Percentiles rank a stretch among this genome's conserved stretches.
phyloP scores from a whole-genome alignment of 2,113 vertebrate genomes.

The Apus apus region DNA sequence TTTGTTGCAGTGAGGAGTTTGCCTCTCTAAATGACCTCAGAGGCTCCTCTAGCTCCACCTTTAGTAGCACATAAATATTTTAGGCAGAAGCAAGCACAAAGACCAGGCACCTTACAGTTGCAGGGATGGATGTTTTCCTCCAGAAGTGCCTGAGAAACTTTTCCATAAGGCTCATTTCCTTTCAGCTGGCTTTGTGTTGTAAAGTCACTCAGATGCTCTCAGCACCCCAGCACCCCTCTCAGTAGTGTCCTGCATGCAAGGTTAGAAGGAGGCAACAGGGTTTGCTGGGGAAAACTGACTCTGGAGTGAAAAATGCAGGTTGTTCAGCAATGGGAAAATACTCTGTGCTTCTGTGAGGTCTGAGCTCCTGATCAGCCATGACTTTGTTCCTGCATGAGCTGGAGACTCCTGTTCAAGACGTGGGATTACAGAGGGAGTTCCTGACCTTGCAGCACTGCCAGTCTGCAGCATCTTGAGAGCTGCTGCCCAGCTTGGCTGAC shows the following conservation, averaged over 20 bases:
- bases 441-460: neutral
- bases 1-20: neutral
- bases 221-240: rapidly evolving
- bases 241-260: rapidly evolving
- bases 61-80: neutral
- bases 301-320: neutral
- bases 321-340: neutral
- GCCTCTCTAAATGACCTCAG: neutral
- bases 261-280: neutral
- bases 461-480: neutral
- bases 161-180: neutral
- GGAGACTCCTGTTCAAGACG: neutral
- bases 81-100: neutral
- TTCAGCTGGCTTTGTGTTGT: neutral
- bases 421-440: neutral
- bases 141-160: neutral
- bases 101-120: neutral
- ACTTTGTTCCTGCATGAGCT: neutral
- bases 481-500: neutral
- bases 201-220: neutral
- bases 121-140: neutral
- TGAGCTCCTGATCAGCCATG: neutral
- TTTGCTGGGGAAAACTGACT: neutral
- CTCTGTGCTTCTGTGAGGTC: neutral
- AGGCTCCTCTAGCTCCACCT: neutral